Percentiles rank a stretch among this genome's conserved stretches.
Evolutionary conservation across 2,888 invertebrate genomes (phyloP).

Genomic region (Cephalotes varians): DNA sequence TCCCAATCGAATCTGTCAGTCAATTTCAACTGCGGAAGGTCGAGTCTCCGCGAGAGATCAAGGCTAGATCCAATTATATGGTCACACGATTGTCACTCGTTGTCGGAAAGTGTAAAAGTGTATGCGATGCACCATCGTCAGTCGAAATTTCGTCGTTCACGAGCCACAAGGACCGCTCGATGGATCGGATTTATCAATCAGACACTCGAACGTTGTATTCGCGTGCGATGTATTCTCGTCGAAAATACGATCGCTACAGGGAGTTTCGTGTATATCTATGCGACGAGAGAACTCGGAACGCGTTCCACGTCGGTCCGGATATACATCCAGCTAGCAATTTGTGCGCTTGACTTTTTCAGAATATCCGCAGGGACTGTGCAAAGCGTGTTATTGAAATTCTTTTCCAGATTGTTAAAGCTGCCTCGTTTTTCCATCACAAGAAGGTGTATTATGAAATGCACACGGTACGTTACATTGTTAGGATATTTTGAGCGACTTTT

Average conservation of each 20-base stretch:
- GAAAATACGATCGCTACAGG: constrained; percentile 20
- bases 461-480: background rate
- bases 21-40: constrained; percentile 2
- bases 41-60: too few species aligned
- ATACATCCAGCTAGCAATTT: constrained; percentile 43
- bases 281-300: background rate
- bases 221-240: constrained; percentile 11
- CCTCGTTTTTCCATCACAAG: background rate
- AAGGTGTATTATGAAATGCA: background rate
- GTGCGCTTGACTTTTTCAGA: constrained; percentile 6
- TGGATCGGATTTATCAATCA: constrained; percentile 36
- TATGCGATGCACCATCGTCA: background rate
- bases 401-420: constrained; percentile 2
- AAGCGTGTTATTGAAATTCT: constrained; percentile 37
- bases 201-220: background rate
- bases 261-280: background rate
- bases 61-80: constrained; percentile 16
- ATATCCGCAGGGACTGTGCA: constrained; percentile 19
- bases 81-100: constrained; percentile 3
- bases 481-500: constrained; percentile 1
- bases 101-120: background rate
- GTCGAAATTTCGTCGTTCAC: background rate
- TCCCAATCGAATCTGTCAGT: background rate
- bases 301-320: background rate
- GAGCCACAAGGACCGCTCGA: background rate